Evolutionary conservation across 2,888 invertebrate species (phyloP).

Genomic region (Serrognathus titanus): DNA sequence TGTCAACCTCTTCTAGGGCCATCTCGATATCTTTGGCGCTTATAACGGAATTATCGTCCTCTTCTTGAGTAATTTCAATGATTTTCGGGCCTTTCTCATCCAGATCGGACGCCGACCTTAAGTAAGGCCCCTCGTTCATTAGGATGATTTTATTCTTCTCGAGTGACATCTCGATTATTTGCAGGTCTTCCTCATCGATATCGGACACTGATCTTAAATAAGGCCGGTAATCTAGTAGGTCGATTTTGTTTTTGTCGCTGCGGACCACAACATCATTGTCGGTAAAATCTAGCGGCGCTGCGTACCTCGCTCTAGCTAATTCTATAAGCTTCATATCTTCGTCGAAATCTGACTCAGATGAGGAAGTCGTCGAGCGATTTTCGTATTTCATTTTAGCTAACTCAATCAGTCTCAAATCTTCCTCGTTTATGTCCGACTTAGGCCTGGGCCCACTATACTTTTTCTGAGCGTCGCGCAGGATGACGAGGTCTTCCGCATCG

Average conservation of each 20-base stretch:
- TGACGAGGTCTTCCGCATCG: conserved; percentile 7
- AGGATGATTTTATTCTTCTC: no score
- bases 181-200: conserved; percentile 1
- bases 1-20: no score
- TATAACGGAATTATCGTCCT: no score
- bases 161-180: background rate
- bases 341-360: background rate
- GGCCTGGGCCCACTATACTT: conserved; percentile 18
- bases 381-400: conserved; percentile 27
- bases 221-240: no score
- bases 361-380: background rate
- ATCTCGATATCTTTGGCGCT: no score
- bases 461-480: conserved; percentile 5
- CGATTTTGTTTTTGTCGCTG: no score
- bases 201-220: background rate
- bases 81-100: no score
- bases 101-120: no score
- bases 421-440: conserved; percentile 36
- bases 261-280: background rate
- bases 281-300: background rate
- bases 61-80: no score
- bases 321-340: background rate
- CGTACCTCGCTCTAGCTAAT: background rate
- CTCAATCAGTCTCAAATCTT: conserved; percentile 34
- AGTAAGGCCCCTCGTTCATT: background rate